Evolutionary conservation across 2,888 invertebrate genomes (phyloP), one percentile per base, ranked within the genome.

Genomic region (Drosophila leonis): DNA sequence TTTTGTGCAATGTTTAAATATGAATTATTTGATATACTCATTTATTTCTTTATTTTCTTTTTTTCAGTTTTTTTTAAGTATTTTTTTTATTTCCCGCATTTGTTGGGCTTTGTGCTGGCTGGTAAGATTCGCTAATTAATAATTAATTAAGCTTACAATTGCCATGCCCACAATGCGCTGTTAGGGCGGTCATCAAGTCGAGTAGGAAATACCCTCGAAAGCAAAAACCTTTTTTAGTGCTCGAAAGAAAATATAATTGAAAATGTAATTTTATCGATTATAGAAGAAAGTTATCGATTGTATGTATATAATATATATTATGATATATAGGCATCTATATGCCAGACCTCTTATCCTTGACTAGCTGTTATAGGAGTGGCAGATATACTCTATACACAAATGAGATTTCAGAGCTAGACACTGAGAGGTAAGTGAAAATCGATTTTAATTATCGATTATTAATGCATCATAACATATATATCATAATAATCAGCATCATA

Each of bases 131-230:
- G 78, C 88, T 87, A 88, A 87, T 87, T 87, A 88, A 83, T 88
- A 78, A 86, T 86, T 87, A 87, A 87, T 87, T 86, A 88, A 80
- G 85, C 81, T 85, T 75, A 76, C 74, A 70, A 75, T 77, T 72
- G 69, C 79, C 72, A 73, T 72, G 71, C 65, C 69, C 69, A 64
- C 74, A 65, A 62, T n/a, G 18, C 7, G 54, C 46, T 13, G 9
- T 41, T 31, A 46, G 37, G 24, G 18, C 39, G 24, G 6, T 13
- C 27, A 61, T 41, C 60, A 39, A 66, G 31, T 68, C 51, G 48
- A 61, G n/a, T 15, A 4, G n/a, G 9, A 44, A 20, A 31, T 65
- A 52, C 64, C 44, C 64, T 52, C 4, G 35, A 27, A 12, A 15
- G 8, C 1, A 15, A 18, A 18, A 7, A 31, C 10, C 10, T 12